Percentiles rank a stretch among this genome's conserved stretches.
These are phyloP conservation scores for Dreissena polymorpha DNA, from an alignment of 1,140 invertebrate genomes.

Conservation along the genomic window DNA sequence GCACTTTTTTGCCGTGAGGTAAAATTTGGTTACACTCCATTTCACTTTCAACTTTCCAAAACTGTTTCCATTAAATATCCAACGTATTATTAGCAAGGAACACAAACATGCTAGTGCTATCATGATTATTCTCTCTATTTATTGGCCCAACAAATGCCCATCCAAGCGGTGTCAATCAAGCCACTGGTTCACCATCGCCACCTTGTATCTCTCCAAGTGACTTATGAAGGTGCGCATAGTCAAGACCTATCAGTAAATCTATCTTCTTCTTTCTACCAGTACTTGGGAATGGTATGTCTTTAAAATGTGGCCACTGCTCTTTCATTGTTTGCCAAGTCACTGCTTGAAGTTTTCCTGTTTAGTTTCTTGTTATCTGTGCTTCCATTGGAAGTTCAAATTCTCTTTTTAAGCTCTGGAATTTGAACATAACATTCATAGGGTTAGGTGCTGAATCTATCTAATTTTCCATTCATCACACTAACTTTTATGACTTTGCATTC, in stretches of 20 bases:
- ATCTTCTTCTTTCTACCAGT: background rate
- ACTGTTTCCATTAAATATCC: too few relatives aligned
- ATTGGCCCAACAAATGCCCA: slow-evolving; percentile 9
- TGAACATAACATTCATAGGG: slow-evolving; percentile 12
- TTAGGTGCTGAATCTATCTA: background rate
- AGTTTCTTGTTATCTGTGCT: slow-evolving; percentile 13
- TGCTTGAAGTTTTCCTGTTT: background rate
- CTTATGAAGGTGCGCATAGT: slow-evolving; percentile 7
- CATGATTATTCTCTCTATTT: background rate
- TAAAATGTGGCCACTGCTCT: slow-evolving; percentile 16
- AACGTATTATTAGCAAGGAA: background rate
- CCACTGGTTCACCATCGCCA: slow-evolving; percentile 4
- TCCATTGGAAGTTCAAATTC: background rate
- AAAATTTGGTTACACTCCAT: too few relatives aligned
- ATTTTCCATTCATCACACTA: background rate
- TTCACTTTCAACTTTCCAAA: background rate
- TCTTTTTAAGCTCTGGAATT: slow-evolving; percentile 7
- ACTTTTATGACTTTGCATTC: background rate
- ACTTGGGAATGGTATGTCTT: slow-evolving; percentile 4
- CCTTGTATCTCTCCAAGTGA: background rate
- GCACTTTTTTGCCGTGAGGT: background rate
- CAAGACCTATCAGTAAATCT: slow-evolving; percentile 14
- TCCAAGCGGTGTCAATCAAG: slow-evolving; percentile 11
- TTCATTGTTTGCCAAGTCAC: background rate
- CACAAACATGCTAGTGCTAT: too few relatives aligned